These are phyloP conservation scores for Incurvaria masculella DNA, from an alignment of 2,888 invertebrate species.

Conservation along the genomic window DNA sequence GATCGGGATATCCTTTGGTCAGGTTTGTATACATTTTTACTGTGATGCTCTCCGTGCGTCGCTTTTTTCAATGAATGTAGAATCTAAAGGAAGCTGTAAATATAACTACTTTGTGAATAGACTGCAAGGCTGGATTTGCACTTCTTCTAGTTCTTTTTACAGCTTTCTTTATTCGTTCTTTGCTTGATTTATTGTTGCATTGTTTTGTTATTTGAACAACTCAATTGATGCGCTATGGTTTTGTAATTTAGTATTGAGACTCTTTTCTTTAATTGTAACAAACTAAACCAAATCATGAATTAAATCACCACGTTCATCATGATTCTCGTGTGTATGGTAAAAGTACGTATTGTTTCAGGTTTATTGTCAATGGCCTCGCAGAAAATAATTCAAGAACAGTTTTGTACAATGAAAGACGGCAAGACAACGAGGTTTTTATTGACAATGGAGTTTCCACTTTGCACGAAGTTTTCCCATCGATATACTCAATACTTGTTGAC, in stretches of 20 bases:
- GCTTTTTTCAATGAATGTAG: too few relatives aligned
- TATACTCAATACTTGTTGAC: slow-evolving; percentile 24
- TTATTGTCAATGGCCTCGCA: slow-evolving; percentile 22
- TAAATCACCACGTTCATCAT: not conserved
- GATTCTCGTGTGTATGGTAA: not conserved
- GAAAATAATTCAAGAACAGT: slow-evolving; percentile 18
- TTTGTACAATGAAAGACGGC: slow-evolving; percentile 25
- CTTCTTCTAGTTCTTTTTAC: too few relatives aligned
- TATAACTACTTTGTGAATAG: too few relatives aligned
- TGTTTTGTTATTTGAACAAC: not conserved
- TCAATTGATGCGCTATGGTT: not conserved
- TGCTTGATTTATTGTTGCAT: slow-evolving; percentile 6
- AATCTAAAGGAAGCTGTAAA: too few relatives aligned
- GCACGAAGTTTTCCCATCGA: slow-evolving; percentile 30
- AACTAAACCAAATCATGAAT: not conserved
- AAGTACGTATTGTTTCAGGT: slow-evolving; percentile 19
- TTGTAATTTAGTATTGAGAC: not conserved
- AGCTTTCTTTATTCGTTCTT: not conserved
- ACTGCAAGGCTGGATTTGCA: too few relatives aligned
- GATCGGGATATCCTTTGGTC: slow-evolving; percentile 52
- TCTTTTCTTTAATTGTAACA: not conserved
- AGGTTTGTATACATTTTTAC: slow-evolving; percentile 49
- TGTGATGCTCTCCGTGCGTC: too few relatives aligned
- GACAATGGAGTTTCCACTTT: slow-evolving; percentile 22
- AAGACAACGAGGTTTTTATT: slow-evolving; percentile 24